phyloP scores from a whole-genome alignment of 1,140 invertebrate species.

The Diprion similis region DNA sequence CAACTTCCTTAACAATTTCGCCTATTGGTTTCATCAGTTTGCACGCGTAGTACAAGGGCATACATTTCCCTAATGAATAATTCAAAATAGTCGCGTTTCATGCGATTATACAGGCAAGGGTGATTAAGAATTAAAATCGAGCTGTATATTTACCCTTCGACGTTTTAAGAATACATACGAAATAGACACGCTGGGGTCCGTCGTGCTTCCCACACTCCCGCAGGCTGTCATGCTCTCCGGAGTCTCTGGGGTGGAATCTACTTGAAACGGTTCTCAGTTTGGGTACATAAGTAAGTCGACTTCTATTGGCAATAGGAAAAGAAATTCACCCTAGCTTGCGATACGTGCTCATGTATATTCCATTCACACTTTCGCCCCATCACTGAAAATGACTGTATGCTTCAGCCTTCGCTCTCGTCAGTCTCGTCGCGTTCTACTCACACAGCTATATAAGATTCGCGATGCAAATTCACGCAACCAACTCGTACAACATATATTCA shows the following conservation, averaged over 20 bases:
- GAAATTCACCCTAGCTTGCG: not conserved
- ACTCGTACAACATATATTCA: too few species aligned
- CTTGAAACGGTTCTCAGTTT: slow-evolving; percentile 5
- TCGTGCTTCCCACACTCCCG: not conserved
- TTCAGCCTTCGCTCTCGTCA: too few species aligned
- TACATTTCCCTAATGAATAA: not conserved
- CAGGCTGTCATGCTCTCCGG: not conserved
- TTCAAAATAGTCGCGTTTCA: not conserved
- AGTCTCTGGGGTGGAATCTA: not conserved
- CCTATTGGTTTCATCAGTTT: not conserved
- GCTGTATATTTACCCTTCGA: not conserved
- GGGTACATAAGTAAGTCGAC: slow-evolving; percentile 5
- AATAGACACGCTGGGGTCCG: not conserved
- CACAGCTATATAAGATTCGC: too few species aligned
- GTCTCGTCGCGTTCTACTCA: too few species aligned
- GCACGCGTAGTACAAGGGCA: not conserved
- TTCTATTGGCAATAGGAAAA: not conserved
- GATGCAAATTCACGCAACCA: too few species aligned
- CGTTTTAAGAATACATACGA: not conserved
- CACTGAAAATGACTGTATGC: not conserved
- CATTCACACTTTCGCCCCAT: not conserved
- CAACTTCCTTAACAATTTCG: not conserved
- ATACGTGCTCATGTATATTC: not conserved
- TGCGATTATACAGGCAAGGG: not conserved
- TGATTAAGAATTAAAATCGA: not conserved